Conservation (phyloP, 2,888 invertebrate species). For the Lasioglossum figueresi region DNA sequence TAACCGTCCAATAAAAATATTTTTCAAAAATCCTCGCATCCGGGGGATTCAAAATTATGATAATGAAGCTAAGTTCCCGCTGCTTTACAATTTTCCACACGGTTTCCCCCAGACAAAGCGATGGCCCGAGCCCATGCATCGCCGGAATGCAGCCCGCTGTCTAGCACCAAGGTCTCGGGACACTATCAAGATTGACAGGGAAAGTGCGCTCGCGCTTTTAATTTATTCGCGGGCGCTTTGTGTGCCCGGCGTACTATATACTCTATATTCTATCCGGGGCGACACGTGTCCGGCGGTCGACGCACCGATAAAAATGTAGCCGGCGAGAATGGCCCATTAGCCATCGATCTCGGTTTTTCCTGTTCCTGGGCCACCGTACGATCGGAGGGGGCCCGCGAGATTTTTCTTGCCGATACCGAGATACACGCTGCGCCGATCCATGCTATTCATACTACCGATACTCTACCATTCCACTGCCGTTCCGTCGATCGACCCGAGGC, state of each 20-base stretch:
- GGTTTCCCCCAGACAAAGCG: not conserved
- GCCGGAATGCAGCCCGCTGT: not conserved
- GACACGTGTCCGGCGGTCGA: conserved; percentile 14
- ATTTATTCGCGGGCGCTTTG: conserved; percentile 9
- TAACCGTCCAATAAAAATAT: not conserved
- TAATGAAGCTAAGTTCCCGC: not conserved
- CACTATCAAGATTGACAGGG: conserved; percentile 2
- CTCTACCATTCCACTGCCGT: not conserved
- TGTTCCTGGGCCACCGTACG: not conserved
- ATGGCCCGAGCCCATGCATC: not conserved
- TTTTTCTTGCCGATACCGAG: conserved; percentile 45
- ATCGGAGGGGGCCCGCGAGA: conserved; percentile 4
- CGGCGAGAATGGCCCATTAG: conserved; percentile 11
- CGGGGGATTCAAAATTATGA: not conserved
- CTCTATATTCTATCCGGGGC: not conserved
- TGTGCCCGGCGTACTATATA: not conserved
- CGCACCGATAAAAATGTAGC: not conserved
- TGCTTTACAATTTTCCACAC: not conserved
- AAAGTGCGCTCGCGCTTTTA: conserved; percentile 16
- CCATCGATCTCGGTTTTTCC: conserved; percentile 11
- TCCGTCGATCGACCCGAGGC: conserved; percentile 21
- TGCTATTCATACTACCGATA: not conserved
- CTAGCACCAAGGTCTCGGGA: not conserved
- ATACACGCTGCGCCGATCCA: not conserved
- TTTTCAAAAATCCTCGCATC: not conserved